These are phyloP conservation scores for Dasypus novemcinctus DNA, from an alignment of 2,113 vertebrate species.

Conservation along the genomic window DNA sequence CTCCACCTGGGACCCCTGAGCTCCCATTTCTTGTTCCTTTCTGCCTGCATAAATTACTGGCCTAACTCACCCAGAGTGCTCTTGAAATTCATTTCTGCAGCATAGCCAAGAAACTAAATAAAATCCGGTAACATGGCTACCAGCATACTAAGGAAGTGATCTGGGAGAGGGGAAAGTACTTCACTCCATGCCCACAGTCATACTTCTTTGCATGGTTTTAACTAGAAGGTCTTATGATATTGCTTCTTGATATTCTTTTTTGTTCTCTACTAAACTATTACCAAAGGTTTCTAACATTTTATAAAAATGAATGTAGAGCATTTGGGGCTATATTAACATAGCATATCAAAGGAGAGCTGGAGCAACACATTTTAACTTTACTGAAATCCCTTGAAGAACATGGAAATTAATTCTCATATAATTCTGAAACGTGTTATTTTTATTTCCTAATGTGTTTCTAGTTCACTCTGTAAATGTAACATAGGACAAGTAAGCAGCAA, in stretches of 20 bases:
- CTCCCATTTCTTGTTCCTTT: no score
- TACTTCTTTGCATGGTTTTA: not conserved
- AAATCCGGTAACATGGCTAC: no score
- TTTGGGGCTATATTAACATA: not conserved
- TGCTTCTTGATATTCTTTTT: not conserved
- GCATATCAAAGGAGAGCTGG: not conserved
- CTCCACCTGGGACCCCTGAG: no score
- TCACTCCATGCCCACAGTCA: not conserved
- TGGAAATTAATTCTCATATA: constrained; percentile 58
- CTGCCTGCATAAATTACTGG: no score
- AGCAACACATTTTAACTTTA: constrained; percentile 57
- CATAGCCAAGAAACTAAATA: no score
- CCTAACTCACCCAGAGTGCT: no score
- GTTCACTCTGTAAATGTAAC: constrained; percentile 2
- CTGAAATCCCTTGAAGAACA: constrained; percentile 56
- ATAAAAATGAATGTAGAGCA: not conserved
- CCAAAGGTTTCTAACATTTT: not conserved
- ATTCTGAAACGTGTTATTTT: constrained; percentile 37
- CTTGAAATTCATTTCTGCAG: no score
- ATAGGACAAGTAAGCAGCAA: not conserved
- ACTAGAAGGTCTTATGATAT: not conserved
- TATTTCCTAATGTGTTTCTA: constrained; percentile 42
- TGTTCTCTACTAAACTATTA: not conserved
- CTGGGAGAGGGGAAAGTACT: not conserved
- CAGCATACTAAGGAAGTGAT: not conserved